phyloP scores from a whole-genome alignment of 1,140 invertebrate genomes.

The Drosophila bocqueti region DNA sequence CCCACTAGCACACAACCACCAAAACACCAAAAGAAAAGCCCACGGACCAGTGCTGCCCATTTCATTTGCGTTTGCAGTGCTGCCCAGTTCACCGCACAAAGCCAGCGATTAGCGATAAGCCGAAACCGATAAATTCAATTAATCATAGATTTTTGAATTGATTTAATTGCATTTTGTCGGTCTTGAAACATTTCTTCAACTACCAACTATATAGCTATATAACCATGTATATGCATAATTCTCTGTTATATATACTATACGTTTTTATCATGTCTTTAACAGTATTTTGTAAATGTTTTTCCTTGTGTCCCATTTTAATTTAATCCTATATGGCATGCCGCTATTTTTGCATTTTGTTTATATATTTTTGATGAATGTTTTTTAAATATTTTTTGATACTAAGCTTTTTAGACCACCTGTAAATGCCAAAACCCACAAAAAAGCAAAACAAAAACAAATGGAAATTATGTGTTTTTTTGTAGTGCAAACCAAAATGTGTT shows the following conservation, averaged over 20 bases:
- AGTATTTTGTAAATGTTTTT: conserved; percentile 60
- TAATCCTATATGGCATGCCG: conserved; percentile 38
- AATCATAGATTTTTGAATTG: conserved; percentile 49
- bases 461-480: conserved; percentile 29
- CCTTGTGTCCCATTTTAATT: conserved; percentile 30
- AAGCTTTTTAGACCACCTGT: conserved; percentile 46
- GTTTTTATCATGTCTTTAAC: conserved; percentile 49
- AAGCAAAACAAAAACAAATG: conserved; percentile 19
- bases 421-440: conserved; percentile 35
- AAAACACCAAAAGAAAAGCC: conserved; percentile 10
- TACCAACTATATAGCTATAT: conserved; percentile 43
- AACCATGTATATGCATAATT: conserved; percentile 42
- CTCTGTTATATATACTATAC: conserved; percentile 61
- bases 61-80: conserved; percentile 74
- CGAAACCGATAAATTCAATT: conserved; percentile 47
- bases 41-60: conserved; percentile 59
- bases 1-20: neutral
- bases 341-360: conserved; percentile 56
- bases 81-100: conserved; percentile 55
- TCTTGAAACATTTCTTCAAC: conserved; percentile 51
- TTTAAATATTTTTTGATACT: conserved; percentile 10
- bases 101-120: conserved; percentile 28
- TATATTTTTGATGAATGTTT: conserved; percentile 43
- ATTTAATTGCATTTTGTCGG: conserved; percentile 70
- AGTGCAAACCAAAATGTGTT: conserved; percentile 37